A percentile compares a stretch with the other conserved stretches of the same genome.
phyloP scores from a whole-genome alignment of 2,888 invertebrate genomes.

The Thumatha senex region DNA sequence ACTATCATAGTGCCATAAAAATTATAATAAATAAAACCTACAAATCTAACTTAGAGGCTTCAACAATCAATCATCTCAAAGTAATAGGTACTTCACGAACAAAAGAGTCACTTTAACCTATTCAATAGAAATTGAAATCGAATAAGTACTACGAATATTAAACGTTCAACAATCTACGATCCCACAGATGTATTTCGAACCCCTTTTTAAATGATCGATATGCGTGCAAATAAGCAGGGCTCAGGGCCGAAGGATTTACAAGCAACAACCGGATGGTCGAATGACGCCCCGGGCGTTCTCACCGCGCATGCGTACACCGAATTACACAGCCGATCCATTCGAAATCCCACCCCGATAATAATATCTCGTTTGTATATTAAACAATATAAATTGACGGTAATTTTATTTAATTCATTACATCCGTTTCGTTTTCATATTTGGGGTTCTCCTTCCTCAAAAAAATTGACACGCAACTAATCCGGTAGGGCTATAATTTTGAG shows the following conservation, averaged over 20 bases:
- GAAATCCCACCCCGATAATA: slow-evolving; percentile 22
- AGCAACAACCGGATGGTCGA: slow-evolving; percentile 22
- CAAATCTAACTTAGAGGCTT: no score
- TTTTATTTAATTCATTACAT: slow-evolving; percentile 27
- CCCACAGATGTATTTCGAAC: slow-evolving; percentile 28
- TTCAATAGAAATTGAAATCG: background rate
- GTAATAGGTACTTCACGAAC: background rate
- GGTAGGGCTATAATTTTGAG: background rate
- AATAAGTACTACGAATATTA: no score
- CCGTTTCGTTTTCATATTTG: slow-evolving; percentile 11
- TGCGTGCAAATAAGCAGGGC: slow-evolving; percentile 40
- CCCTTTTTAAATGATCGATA: slow-evolving; percentile 40
- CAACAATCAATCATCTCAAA: background rate
- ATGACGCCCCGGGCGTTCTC: slow-evolving; percentile 21
- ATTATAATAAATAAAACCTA: no score
- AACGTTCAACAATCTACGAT: slow-evolving; percentile 20
- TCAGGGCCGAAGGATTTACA: slow-evolving; percentile 25
- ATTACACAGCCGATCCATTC: slow-evolving; percentile 31
- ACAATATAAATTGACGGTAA: slow-evolving; percentile 31
- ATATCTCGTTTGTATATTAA: slow-evolving; percentile 33
- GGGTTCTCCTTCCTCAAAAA: background rate
- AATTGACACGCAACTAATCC: background rate
- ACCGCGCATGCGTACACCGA: slow-evolving; percentile 45
- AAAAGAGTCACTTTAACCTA: background rate
- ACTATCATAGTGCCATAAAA: no score